Evolutionary conservation across 1,140 invertebrate genomes (phyloP).

Genomic region (Penaeus vannamei): DNA sequence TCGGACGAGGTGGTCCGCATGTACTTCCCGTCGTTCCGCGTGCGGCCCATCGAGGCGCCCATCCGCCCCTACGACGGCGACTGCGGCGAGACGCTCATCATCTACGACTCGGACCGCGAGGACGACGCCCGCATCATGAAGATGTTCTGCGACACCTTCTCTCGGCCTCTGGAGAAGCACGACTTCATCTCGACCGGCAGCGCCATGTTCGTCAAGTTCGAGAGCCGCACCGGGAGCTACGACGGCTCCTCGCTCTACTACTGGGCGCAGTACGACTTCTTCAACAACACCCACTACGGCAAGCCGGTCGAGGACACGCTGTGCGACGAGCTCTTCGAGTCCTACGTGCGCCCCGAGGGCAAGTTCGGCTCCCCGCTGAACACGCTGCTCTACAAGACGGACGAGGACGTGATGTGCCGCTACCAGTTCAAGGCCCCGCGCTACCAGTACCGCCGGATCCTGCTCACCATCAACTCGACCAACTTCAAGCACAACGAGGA

Average conservation of each 20-base stretch:
- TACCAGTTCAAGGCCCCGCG: conserved; percentile 88
- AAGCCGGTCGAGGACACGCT: conserved; percentile 83
- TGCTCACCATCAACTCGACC: conserved; percentile 77
- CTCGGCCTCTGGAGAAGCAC: conserved; percentile 90
- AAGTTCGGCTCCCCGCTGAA: conserved; percentile 85
- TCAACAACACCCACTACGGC: conserved; percentile 88
- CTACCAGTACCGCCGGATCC: conserved; percentile 83
- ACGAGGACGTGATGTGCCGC: conserved; percentile 82
- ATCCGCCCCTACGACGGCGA: conserved; percentile 86
- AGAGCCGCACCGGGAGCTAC: conserved; percentile 82
- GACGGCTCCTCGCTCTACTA: conserved; percentile 84
- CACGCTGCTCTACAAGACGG: conserved; percentile 86
- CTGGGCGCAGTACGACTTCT: conserved; percentile 94
- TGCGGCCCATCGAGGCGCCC: conserved; percentile 89
- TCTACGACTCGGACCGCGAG: conserved; percentile 88
- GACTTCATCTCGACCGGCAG: conserved; percentile 90
- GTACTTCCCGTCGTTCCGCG: conserved; percentile 80
- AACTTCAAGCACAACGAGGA: conserved; percentile 79
- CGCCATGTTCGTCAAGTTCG: conserved; percentile 82
- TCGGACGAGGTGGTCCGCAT: conserved; percentile 83
- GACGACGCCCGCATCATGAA: conserved; percentile 90
- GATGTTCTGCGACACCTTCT: conserved; percentile 93
- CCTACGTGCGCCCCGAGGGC: conserved; percentile 80
- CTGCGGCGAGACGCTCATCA: conserved; percentile 88
- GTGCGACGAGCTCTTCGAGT: conserved; percentile 88